Evolutionary conservation across 1,140 invertebrate species (phyloP), one percentile per base, ranked within the genome.

Genomic region (Hermetia illucens): DNA sequence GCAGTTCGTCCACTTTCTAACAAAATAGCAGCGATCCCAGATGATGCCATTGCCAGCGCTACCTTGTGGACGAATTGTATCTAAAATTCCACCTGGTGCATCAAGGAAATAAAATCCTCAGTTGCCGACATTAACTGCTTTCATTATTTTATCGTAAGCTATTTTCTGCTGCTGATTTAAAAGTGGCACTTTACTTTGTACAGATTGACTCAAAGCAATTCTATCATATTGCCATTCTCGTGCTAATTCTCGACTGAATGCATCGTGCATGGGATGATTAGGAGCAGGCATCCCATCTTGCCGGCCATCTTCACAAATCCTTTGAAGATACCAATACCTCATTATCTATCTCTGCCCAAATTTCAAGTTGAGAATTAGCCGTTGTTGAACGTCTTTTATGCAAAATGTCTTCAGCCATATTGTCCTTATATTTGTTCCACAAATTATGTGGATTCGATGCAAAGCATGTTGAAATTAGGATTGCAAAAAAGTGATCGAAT

Each of bases 21-120:
- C 18, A 71, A 51, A 30, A 62, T 70, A 20, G 68, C 64, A 18
- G 68, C 68, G 36, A 74, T 70, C 36, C 64, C 68, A 25, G 67
- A 69, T 21, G 60, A 66, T n/a, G 67, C 68, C 15, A 68, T 45
- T 4, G 63, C 61, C 5, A 69, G 21, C 21, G 60, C 55, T 37
- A 22, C 36, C 41, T 46, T 46, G 34, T n/a, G 39, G 25, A 18
- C 54, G 34, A 32, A 61, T 41, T 44, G 37, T 51, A 5, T 41
- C 49, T 24, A 59, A 53, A 39, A 58, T 8, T 33, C 55, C 59
- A 41, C 62, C 60, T 34, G 63, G 58, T 18, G 64, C 56, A 59
- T 66, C 61, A 13, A 36, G 15, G 8, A 9, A 8, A 13, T 27
- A 13, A 8, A 27, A 27, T n/a, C n/a, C n/a, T n/a, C n/a, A n/a